These are phyloP conservation scores for Microtus oregoni DNA, from an alignment of 2,113 vertebrate species.

Conservation along the genomic window DNA sequence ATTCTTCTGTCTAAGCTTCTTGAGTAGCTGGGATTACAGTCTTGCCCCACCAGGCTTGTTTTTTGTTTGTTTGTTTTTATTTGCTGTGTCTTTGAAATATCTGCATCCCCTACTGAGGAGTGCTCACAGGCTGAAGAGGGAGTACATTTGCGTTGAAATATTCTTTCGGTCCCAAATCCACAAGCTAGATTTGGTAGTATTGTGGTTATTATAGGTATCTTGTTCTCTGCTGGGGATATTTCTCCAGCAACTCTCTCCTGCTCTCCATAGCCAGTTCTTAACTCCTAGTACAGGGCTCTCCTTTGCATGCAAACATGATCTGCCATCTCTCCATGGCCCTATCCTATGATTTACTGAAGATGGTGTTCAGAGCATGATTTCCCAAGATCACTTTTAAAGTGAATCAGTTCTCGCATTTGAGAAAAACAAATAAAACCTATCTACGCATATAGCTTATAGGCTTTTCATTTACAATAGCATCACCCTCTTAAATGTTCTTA, in stretches of 20 bases:
- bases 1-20: no score
- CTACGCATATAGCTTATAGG: background rate
- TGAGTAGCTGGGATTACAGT: background rate
- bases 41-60: background rate
- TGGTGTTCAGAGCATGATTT: background rate
- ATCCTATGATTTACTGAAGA: background rate
- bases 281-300: background rate
- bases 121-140: background rate
- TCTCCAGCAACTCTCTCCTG: background rate
- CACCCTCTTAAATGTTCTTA: background rate
- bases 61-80: background rate
- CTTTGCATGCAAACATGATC: background rate
- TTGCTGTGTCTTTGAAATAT: background rate
- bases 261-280: background rate
- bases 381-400: background rate
- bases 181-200: background rate
- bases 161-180: background rate
- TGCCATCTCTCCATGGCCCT: background rate
- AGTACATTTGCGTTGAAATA: background rate
- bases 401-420: background rate
- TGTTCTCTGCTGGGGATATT: background rate
- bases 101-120: background rate
- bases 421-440: background rate
- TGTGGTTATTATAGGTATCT: background rate
- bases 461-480: background rate